These are phyloP conservation scores for Coregonus clupeaformis DNA, from an alignment of 2,113 vertebrate species.

Conservation along the genomic window DNA sequence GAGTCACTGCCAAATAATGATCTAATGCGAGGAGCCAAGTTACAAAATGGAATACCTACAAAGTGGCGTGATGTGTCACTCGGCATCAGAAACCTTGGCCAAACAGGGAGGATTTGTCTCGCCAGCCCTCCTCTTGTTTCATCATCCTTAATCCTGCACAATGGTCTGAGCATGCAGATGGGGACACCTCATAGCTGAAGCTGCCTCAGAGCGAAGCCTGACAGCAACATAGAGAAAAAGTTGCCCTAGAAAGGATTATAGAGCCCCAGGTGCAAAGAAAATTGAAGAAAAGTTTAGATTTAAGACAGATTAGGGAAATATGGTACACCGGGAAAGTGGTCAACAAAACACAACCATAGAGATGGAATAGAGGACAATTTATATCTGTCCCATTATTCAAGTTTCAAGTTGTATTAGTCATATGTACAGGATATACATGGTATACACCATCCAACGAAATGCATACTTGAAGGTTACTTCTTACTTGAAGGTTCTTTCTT, in stretches of 20 bases:
- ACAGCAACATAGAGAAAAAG: background rate
- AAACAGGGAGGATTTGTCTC: slow-evolving; percentile 17
- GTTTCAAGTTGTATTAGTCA: too few species aligned
- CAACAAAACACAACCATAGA: background rate
- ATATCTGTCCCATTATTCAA: too few species aligned
- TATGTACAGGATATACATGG: too few species aligned
- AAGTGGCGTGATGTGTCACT: slow-evolving; percentile 46
- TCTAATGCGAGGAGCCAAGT: slow-evolving; percentile 35
- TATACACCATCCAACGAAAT: too few species aligned
- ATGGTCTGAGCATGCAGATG: background rate
- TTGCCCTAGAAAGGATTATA: background rate
- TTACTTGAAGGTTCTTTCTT: too few species aligned
- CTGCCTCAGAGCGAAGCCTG: background rate
- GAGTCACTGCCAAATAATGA: slow-evolving; percentile 43
- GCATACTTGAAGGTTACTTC: too few species aligned
- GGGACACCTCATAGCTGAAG: background rate
- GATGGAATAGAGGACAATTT: too few species aligned
- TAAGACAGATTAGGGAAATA: background rate
- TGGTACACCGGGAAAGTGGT: background rate
- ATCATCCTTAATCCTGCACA: slow-evolving; percentile 47
- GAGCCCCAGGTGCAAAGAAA: background rate
- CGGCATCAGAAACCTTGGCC: slow-evolving; percentile 38
- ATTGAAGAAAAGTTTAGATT: background rate
- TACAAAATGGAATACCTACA: slow-evolving; percentile 46
- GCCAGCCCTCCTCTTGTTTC: slow-evolving; percentile 43